Conservation (phyloP, 2,888 invertebrate genomes). For the Timandra comae region DNA sequence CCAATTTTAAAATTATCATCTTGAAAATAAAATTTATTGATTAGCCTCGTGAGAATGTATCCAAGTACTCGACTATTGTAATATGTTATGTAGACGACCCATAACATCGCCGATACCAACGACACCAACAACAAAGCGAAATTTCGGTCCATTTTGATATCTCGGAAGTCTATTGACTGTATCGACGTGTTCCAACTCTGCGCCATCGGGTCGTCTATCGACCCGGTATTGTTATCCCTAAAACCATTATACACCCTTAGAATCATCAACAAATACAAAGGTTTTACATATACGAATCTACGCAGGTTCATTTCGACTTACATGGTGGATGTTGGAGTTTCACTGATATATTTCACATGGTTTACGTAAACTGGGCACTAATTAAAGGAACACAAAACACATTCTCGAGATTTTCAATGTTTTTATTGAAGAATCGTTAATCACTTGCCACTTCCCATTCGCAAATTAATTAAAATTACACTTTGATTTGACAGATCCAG, state of each 20-base stretch:
- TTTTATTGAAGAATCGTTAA: constrained; percentile 31
- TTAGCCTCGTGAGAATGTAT: constrained; percentile 90
- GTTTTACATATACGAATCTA: constrained; percentile 19
- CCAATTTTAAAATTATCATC: constrained; percentile 94
- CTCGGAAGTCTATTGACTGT: constrained; percentile 70
- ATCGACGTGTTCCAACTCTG: constrained; percentile 78
- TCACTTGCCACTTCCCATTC: constrained; percentile 36
- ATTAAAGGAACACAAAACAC: constrained; percentile 28
- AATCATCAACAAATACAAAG: constrained; percentile 16
- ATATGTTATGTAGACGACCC: constrained; percentile 96
- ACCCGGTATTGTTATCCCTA: constrained; percentile 56
- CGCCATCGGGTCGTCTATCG: constrained; percentile 51
- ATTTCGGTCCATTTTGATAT: constrained; percentile 86
- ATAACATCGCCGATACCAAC: constrained; percentile 87
- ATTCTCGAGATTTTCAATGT: constrained; percentile 39
- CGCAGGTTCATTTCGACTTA: constrained; percentile 42
- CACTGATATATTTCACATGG: constrained; percentile 49
- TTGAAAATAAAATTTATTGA: constrained; percentile 90
- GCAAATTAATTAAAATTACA: too few relatives aligned
- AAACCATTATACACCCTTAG: too few relatives aligned
- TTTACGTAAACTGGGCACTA: constrained; percentile 31
- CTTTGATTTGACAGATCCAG: too few relatives aligned
- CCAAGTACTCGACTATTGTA: constrained; percentile 96
- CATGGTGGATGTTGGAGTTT: constrained; percentile 39
- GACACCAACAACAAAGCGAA: constrained; percentile 86